Conservation (phyloP, 2,888 invertebrate species). For the Linnaemya tessellans region DNA sequence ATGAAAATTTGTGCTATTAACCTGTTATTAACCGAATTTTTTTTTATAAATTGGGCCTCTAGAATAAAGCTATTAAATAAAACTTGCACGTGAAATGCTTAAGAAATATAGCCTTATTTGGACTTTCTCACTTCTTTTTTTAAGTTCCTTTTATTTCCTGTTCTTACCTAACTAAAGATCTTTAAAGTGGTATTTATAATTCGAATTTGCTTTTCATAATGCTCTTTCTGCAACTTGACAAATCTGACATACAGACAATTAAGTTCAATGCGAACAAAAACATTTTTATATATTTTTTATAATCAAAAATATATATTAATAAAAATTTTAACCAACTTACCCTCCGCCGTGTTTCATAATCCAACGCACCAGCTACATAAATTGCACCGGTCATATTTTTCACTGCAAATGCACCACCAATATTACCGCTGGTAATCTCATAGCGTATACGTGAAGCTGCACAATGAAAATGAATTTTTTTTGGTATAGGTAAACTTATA, state of each 20-base stretch:
- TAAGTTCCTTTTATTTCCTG: too few species aligned
- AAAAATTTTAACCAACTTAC: constrained; percentile 86
- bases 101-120: too few species aligned
- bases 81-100: too few species aligned
- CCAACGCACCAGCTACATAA: constrained; percentile 97
- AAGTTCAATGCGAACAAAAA: too few species aligned
- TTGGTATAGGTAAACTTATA: background rate
- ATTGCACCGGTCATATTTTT: constrained; percentile 99
- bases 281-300: background rate
- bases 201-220: too few species aligned
- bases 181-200: too few species aligned
- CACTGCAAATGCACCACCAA: constrained; percentile 98
- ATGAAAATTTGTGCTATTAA: too few species aligned
- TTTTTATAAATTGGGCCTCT: background rate
- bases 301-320: background rate
- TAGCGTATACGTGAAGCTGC: constrained; percentile 99
- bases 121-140: too few species aligned
- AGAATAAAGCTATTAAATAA: background rate
- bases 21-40: too few species aligned
- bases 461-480: constrained; percentile 70
- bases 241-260: too few species aligned
- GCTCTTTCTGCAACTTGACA: too few species aligned
- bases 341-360: constrained; percentile 97
- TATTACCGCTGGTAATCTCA: constrained; percentile 99
- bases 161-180: too few species aligned